phyloP scores from a whole-genome alignment of 1,140 invertebrate species.

The Plectus sambesii region DNA sequence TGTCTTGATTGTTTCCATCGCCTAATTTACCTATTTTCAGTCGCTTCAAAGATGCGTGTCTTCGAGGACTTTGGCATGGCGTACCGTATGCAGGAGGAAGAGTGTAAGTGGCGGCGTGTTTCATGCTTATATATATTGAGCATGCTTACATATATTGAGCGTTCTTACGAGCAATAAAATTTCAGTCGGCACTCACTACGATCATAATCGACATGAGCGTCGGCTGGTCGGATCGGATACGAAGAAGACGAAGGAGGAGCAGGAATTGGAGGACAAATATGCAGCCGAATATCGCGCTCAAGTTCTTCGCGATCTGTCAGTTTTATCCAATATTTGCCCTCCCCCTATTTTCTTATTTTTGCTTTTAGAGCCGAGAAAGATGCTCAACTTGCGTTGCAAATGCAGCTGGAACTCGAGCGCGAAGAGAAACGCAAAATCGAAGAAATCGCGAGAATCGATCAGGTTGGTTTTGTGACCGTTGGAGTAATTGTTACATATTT shows the following conservation, averaged over 20 bases:
- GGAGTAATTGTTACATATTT: no score
- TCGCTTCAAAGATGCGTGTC: not conserved
- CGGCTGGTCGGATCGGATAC: not conserved
- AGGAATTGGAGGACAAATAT: not conserved
- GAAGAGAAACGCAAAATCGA: no score
- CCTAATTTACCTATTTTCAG: slow-evolving; percentile 1
- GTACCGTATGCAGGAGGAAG: slow-evolving; percentile 5
- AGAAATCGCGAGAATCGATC: no score
- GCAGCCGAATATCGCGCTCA: not conserved
- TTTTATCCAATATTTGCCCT: no score
- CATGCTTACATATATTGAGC: not conserved
- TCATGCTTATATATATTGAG: not conserved
- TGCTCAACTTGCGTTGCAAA: no score
- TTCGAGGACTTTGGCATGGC: not conserved
- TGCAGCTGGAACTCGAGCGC: no score
- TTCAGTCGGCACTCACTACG: not conserved
- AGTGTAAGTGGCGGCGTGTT: not conserved
- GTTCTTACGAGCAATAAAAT: not conserved
- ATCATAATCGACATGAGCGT: not conserved
- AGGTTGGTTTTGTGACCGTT: no score
- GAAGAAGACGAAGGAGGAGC: not conserved
- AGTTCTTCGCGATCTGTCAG: not conserved
- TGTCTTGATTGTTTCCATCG: no score
- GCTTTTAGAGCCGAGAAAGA: no score
- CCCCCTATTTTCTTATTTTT: no score